A percentile compares a stretch with the other conserved stretches of the same genome.
phyloP scores from a whole-genome alignment of 2,888 invertebrate species.

The Mimumesa dahlbomi region DNA sequence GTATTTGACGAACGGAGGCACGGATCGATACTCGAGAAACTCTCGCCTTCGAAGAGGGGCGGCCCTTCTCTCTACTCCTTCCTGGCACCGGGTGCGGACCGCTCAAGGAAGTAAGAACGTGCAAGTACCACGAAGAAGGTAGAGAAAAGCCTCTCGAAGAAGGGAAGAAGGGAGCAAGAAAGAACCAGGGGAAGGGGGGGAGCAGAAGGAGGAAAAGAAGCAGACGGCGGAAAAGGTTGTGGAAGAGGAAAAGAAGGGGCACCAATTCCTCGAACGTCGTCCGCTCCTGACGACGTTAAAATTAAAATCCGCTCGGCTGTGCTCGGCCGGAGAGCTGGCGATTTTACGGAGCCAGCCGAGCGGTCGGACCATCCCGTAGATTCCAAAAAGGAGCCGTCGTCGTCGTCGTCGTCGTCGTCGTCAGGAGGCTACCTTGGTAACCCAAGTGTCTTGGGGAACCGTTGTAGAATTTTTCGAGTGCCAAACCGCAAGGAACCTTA shows the following conservation, averaged over 20 bases:
- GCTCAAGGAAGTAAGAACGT: constrained; percentile 22
- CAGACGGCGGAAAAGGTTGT: constrained; percentile 11
- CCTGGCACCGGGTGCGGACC: constrained; percentile 4
- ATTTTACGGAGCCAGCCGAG: constrained; percentile 36
- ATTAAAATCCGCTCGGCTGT: constrained; percentile 62
- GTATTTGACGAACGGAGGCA: constrained; percentile 49
- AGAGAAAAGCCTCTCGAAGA: too few species aligned
- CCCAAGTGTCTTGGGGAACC: not conserved
- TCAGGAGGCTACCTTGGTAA: not conserved
- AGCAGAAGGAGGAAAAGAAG: constrained; percentile 2
- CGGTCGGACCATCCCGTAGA: constrained; percentile 18
- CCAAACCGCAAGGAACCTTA: too few species aligned
- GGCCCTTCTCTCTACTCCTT: constrained; percentile 34
- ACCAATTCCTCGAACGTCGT: constrained; percentile 50
- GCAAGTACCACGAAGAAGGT: not conserved
- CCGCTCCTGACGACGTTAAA: constrained; percentile 50
- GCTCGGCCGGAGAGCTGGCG: constrained; percentile 23
- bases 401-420: too few species aligned
- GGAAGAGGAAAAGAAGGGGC: constrained; percentile 14
- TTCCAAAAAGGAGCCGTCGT: constrained; percentile 33
- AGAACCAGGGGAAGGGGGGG: not conserved
- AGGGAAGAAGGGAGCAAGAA: not conserved
- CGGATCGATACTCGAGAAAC: constrained; percentile 58
- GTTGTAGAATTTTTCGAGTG: constrained; percentile 42
- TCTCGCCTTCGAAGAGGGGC: constrained; percentile 41